Percentiles rank a stretch among this genome's conserved stretches.
Conservation (phyloP, 2,797 vertebrate species). For the Lacerta viridis region DNA sequence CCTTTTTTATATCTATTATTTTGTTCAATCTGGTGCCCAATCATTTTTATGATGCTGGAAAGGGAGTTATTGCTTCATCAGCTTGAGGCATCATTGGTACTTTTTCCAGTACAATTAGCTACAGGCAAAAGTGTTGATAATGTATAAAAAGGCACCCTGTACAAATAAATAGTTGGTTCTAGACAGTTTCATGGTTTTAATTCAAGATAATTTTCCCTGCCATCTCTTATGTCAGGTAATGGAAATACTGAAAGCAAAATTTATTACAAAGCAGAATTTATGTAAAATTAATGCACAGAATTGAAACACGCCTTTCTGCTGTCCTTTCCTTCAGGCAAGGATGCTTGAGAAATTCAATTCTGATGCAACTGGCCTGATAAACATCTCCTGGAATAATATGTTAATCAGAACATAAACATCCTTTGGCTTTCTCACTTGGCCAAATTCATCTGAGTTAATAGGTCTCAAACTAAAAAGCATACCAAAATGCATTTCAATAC, state of each 20-base stretch:
- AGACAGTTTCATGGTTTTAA: background rate
- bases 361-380: no score
- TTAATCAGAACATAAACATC: no score
- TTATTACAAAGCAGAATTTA: background rate
- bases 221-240: background rate
- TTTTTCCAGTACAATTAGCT: background rate
- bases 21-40: background rate
- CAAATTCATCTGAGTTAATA: no score
- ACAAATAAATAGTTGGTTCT: background rate
- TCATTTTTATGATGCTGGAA: slow-evolving; percentile 13
- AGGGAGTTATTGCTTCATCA: background rate
- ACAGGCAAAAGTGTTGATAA: background rate
- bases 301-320: background rate
- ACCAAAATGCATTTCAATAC: no score
- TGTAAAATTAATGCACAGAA: background rate
- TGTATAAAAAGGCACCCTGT: background rate
- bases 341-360: no score
- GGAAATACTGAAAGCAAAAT: background rate
- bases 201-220: background rate
- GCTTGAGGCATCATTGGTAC: background rate
- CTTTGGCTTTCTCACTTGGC: no score
- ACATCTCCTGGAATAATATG: no score
- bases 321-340: no score
- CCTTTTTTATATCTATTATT: slow-evolving; percentile 40
- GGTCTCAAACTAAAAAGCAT: no score